Base-by-base conservation (phyloP, 2,797 vertebrate species). In the Falco novaeseelandiae region DNA sequence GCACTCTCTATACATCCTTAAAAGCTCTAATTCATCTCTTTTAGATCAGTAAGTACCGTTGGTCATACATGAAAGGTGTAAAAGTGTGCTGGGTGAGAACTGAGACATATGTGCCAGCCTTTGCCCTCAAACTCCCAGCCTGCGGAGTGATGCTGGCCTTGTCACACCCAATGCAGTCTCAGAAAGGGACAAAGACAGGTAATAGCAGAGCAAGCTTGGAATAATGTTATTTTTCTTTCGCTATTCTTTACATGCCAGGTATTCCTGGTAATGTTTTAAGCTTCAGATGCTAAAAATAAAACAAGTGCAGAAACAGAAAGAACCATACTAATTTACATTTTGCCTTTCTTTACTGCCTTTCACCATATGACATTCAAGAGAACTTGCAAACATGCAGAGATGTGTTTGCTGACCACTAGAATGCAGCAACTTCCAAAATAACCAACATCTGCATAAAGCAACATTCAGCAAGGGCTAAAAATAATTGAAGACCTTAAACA, bases 61-160 rank as follows among this genome's bases (percentile, higher is more conserved):
- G 66, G 55, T 25, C 25, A 4, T 1, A 25, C 0, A 6, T 57
- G 8, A 8, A 26, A 34, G 25, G 58, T 32, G 36, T 26, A 5
- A 7, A 44, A 65, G 0, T 3, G 44, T 5, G 14, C 29, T 26
- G 30, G 23, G 36, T 46, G 36, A 70, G 36, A 21, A 49, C 5
- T 9, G 30, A 19, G 85, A 36, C 2, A 3, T 15, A 14, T 34
- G n/a, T 57, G 55, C 40, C 76, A 44, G 2, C 9, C 12, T 38
- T 57, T 54, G 72, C 63, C 62, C 54, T 48, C 2, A 1, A 26
- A 15, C 32, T 20, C 29, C 49, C 54, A 13, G 3, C 54, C 67
- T 12, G 18, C 2, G 0, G 63, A 48, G 27, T 0, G 2, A 4
- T 11, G 38, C 78, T 69, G 73, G 34, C 14, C n/a, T 19, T 8